phyloP scores from a whole-genome alignment of 2,888 invertebrate genomes.

The Galerucella pusilla region DNA sequence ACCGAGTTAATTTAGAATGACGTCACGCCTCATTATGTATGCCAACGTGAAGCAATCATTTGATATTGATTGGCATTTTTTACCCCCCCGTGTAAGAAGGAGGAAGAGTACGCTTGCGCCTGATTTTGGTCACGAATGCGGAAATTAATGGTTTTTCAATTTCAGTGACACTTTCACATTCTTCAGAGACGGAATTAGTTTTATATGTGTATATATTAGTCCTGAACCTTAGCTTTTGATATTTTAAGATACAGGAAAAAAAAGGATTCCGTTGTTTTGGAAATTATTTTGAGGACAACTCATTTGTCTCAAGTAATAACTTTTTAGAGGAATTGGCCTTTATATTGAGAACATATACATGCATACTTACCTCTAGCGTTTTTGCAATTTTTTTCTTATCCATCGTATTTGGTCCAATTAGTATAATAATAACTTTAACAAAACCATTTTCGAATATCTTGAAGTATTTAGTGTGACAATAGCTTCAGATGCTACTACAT shows the following conservation, averaged over 20 bases:
- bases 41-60: constrained; percentile 65
- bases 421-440: no score
- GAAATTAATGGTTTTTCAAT: constrained; percentile 64
- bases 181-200: constrained; percentile 31
- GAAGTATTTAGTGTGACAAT: no score
- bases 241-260: constrained; percentile 49
- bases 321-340: no score
- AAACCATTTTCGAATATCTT: no score
- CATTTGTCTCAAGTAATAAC: no score
- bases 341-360: no score
- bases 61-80: constrained; percentile 65
- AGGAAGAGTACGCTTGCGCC: constrained; percentile 56
- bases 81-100: constrained; percentile 55
- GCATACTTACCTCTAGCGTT: no score
- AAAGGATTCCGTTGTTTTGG: not conserved
- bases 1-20: constrained; percentile 60
- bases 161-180: constrained; percentile 60
- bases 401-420: no score
- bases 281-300: not conserved
- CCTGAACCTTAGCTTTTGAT: constrained; percentile 10
- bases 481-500: no score
- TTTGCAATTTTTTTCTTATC: no score
- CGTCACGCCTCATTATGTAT: constrained; percentile 65
- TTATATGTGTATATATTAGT: constrained; percentile 25
- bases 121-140: constrained; percentile 57